These are phyloP conservation scores for Trachelus stipa DNA, from an alignment of 2,888 invertebrate genomes.

Conservation along the genomic window DNA sequence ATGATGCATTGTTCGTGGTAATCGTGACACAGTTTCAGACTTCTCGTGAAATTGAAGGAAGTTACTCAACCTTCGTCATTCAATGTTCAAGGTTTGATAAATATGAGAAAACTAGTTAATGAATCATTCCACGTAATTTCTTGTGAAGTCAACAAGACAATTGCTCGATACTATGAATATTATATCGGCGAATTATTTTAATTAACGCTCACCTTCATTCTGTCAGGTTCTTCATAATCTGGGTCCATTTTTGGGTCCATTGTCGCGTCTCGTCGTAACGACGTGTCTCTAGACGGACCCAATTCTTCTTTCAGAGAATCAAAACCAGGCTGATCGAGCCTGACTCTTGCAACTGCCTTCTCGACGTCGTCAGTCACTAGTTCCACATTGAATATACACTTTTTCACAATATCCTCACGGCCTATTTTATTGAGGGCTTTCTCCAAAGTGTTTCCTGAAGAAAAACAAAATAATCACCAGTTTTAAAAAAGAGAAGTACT, in stretches of 20 bases:
- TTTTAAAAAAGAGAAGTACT: not conserved
- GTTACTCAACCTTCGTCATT: slow-evolving; percentile 10
- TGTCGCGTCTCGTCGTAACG: slow-evolving; percentile 75
- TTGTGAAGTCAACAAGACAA: too few relatives aligned
- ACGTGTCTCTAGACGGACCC: slow-evolving; percentile 79
- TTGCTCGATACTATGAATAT: too few relatives aligned
- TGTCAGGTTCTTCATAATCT: slow-evolving; percentile 72
- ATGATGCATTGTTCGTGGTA: not conserved
- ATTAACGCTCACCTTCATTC: slow-evolving; percentile 76
- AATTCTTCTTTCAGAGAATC: slow-evolving; percentile 78
- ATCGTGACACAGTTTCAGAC: not conserved
- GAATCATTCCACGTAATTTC: too few relatives aligned
- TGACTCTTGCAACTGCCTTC: slow-evolving; percentile 71
- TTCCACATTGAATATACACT: slow-evolving; percentile 80
- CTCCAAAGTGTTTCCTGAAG: slow-evolving; percentile 79
- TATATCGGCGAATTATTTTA: slow-evolving; percentile 33
- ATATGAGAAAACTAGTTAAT: too few relatives aligned
- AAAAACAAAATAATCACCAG: slow-evolving; percentile 6
- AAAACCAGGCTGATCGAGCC: slow-evolving; percentile 70
- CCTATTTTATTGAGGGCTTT: slow-evolving; percentile 82
- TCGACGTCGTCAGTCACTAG: slow-evolving; percentile 79
- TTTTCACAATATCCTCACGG: slow-evolving; percentile 84
- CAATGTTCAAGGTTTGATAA: not conserved
- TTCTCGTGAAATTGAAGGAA: not conserved
- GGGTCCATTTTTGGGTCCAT: slow-evolving; percentile 70